Conservation (phyloP, 2,113 vertebrate species). For the Paramormyrops kingsleyae region DNA sequence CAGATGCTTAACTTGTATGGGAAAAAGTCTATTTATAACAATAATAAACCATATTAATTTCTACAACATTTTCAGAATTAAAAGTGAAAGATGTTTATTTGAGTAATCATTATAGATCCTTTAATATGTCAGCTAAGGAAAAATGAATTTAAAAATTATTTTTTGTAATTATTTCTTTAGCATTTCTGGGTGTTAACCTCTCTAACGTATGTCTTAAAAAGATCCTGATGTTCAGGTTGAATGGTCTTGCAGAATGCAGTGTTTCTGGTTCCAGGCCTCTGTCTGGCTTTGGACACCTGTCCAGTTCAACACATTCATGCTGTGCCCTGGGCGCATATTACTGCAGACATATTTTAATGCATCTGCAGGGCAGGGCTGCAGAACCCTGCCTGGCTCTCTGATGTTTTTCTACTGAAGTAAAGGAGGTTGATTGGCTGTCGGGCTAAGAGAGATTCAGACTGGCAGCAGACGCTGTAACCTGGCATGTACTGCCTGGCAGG, state of each 20-base stretch:
- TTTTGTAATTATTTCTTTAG: not conserved
- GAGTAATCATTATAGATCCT: not conserved
- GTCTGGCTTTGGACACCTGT: not conserved
- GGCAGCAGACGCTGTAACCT: not conserved
- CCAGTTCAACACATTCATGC: not conserved
- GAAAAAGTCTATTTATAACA: not conserved
- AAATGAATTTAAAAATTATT: not conserved
- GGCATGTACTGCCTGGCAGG: not conserved
- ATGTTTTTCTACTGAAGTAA: not conserved
- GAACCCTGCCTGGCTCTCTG: not conserved
- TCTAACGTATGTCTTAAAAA: not conserved
- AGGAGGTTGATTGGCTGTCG: not conserved
- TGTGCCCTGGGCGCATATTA: not conserved
- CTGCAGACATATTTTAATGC: not conserved
- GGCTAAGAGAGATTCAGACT: not conserved
- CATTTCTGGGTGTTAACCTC: not conserved
- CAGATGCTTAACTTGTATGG: not conserved
- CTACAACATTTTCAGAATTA: constrained; percentile 6
- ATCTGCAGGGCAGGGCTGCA: not conserved
- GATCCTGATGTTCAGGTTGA: not conserved
- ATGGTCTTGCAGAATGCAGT: not conserved
- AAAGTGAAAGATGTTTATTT: not conserved
- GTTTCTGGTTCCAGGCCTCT: not conserved
- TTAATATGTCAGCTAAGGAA: not conserved
- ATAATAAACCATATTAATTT: constrained; percentile 1